Evolutionary conservation across 2,113 vertebrate genomes (phyloP).

Genomic region (Pelecanus crispus): DNA sequence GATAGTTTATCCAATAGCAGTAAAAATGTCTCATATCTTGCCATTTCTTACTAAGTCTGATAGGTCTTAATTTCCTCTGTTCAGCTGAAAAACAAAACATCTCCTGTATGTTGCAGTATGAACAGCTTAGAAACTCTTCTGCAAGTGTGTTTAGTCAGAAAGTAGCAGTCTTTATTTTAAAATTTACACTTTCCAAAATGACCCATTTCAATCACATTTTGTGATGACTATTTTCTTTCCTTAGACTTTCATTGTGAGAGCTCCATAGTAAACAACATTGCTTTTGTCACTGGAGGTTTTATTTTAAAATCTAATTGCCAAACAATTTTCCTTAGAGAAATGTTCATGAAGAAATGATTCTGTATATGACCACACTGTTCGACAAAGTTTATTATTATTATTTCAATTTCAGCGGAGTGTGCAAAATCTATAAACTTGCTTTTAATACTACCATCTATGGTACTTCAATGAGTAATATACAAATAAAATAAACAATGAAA

Average conservation of each 20-base stretch:
- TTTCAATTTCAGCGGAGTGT: background rate
- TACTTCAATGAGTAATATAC: background rate
- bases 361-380: background rate
- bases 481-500: background rate
- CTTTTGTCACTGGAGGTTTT: background rate
- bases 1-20: background rate
- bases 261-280: background rate
- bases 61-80: background rate
- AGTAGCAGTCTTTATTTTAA: background rate
- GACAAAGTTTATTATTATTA: background rate
- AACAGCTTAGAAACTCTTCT: background rate
- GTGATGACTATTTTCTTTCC: background rate
- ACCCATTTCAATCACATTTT: background rate
- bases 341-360: background rate
- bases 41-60: background rate
- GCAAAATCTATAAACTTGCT: background rate
- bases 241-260: background rate
- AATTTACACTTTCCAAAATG: background rate
- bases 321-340: background rate
- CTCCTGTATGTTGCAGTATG: background rate
- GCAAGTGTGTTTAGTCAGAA: background rate
- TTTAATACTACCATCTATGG: background rate
- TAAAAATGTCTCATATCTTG: background rate
- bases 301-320: background rate
- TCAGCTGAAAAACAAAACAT: background rate